A percentile compares a stretch with the other conserved stretches of the same genome.
phyloP scores from a whole-genome alignment of 2,797 vertebrate species.

The Urophycis tenuis region DNA sequence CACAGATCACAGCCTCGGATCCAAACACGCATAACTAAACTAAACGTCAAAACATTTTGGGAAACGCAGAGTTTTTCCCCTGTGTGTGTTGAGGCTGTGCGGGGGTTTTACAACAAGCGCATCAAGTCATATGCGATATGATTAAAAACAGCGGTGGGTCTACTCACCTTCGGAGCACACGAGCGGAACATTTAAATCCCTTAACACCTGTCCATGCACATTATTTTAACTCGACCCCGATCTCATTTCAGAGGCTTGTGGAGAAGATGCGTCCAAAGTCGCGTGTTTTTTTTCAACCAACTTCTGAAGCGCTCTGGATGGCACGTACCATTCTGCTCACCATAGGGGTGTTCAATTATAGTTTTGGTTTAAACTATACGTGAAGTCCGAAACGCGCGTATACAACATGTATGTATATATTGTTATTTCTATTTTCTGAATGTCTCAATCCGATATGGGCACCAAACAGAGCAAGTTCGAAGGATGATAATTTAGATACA shows the following conservation, averaged over 20 bases:
- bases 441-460: not conserved
- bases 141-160: not conserved
- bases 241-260: not conserved
- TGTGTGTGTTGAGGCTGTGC: not conserved
- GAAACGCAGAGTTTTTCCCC: no score
- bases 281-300: slow-evolving; percentile 1
- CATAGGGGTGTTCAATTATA: not conserved
- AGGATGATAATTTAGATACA: not conserved
- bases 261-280: not conserved
- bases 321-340: not conserved
- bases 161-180: slow-evolving; percentile 39
- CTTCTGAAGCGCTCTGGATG: not conserved
- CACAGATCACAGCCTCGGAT: no score
- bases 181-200: not conserved
- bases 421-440: not conserved
- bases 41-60: not conserved
- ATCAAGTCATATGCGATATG: slow-evolving; percentile 10
- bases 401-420: not conserved
- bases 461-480: not conserved
- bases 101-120: slow-evolving; percentile 48
- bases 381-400: not conserved
- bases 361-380: not conserved
- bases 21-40: no score
- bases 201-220: not conserved
- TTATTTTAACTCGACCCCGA: not conserved